Percentiles rank a stretch among this genome's conserved stretches.
phyloP scores from a whole-genome alignment of 2,113 vertebrate genomes.

The Centrocercus urophasianus region DNA sequence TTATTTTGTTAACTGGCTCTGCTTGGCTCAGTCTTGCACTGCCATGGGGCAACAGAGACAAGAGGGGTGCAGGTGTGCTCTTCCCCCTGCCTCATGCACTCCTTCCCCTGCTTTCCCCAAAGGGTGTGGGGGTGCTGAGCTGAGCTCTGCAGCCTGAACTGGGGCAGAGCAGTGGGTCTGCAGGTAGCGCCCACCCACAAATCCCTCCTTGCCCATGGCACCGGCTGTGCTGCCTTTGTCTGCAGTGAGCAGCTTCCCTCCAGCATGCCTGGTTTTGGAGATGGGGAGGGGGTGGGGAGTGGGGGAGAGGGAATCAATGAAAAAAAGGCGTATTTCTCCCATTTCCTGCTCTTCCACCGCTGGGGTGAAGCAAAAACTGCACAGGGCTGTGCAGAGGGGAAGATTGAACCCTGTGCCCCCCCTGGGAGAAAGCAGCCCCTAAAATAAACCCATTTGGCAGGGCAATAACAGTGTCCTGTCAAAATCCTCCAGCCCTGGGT shows the following conservation, averaged over 20 bases:
- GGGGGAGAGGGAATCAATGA: fast-evolving
- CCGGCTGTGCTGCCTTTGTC: not conserved
- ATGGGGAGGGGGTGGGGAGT: no score
- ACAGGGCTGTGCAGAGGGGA: not conserved
- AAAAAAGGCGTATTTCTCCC: not conserved
- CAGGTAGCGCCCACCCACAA: not conserved
- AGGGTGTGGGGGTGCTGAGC: not conserved
- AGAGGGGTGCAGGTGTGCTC: not conserved
- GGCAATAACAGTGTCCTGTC: fast-evolving
- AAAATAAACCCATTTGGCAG: not conserved
- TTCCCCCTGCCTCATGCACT: no score
- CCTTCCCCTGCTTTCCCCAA: not conserved
- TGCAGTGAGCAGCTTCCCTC: not conserved
- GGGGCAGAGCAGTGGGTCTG: not conserved
- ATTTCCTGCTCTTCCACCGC: not conserved
- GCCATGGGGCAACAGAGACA: not conserved
- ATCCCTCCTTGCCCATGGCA: fast-evolving
- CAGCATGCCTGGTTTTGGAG: not conserved
- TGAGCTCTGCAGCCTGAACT: not conserved
- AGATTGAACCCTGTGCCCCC: not conserved
- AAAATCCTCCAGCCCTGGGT: not conserved
- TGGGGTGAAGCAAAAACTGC: not conserved
- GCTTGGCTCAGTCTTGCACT: no score
- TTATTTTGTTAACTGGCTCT: conserved; percentile 67
- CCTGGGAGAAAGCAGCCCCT: not conserved